Conservation (phyloP, 35 echinoderm and acorn worm genomes). For the Ophiothrix spiculata region DNA sequence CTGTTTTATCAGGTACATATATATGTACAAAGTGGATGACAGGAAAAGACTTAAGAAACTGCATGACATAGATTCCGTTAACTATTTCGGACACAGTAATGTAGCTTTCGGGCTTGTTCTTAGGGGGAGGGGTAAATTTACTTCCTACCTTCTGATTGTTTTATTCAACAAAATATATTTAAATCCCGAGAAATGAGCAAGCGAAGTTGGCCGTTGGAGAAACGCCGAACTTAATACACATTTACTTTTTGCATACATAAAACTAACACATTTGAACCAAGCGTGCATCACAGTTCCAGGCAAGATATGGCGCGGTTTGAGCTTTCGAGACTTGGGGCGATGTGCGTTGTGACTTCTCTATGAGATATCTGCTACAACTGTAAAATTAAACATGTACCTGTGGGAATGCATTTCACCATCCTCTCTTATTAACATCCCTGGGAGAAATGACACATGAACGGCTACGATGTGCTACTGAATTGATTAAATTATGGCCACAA, state of each 20-base stretch:
- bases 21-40: neutral
- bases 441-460: slow-evolving; percentile 14
- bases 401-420: neutral
- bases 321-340: neutral
- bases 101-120: neutral
- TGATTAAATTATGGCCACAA: slow-evolving; percentile 13
- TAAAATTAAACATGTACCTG: slow-evolving; percentile 13
- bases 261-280: slow-evolving; percentile 5
- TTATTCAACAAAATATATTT: neutral
- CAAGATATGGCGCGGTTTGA: neutral
- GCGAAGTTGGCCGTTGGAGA: neutral
- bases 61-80: neutral
- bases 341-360: slow-evolving; percentile 1
- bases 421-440: slow-evolving; percentile 3
- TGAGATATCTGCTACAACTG: neutral
- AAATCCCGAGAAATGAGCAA: neutral
- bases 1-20: neutral
- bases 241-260: slow-evolving; percentile 9
- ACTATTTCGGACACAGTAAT: neutral
- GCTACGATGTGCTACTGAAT: slow-evolving; percentile 1
- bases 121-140: slow-evolving; percentile 3
- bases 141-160: neutral
- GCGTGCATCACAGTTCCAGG: neutral
- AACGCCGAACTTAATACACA: neutral
- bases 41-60: neutral